Evolutionary conservation across 1,140 invertebrate species (phyloP), one percentile per base, ranked within the genome.

Genomic region (Cylas formicarius): DNA sequence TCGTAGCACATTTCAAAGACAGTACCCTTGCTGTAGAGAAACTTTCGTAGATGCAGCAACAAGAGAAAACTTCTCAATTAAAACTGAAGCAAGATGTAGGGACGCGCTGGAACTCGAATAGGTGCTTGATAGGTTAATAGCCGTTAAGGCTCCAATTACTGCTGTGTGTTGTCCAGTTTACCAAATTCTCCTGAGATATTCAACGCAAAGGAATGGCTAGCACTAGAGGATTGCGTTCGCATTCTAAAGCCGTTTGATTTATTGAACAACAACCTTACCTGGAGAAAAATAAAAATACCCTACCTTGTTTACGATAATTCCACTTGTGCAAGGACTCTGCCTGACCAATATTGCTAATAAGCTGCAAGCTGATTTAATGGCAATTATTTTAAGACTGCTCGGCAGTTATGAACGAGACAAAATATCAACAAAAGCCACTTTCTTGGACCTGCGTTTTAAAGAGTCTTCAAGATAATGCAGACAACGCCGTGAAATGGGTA

Each of bases 21-120:
- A n/a, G n/a, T n/a, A n/a, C n/a, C n/a, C n/a, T n/a, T 46, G 13
- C 38, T 46, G 3, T 11, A 23, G 19, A n/a, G 24, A 19, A n/a
- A 55, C 56, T 53, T 32, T 60, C n/a, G 44, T 38, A 20, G 21
- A 31, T 9, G 31, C 20, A n/a, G 9, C 41, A 52, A 40, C 55
- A 60, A 46, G 44, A 58, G 39, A 32, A 38, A 14, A 23, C 56
- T 7, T 40, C 44, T 5, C 18, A 37, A 9, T 21, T 56, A n/a
- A 59, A 58, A 49, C 13, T 62, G 18, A 60, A 61, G 27, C 50
- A 60, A 47, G 59, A 64, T 48, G 44, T 54, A n/a, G 8, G 11
- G 10, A 62, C 61, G 6, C 20, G 58, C 13, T 65, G 63, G 61
- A 63, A 62, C 49, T 62, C 54, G 2, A 52, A 18, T 39, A 55